A percentile compares a stretch with the other conserved stretches of the same genome.
phyloP scores from a whole-genome alignment of 2,888 invertebrate genomes.

The Synanthedon formicaeformis region DNA sequence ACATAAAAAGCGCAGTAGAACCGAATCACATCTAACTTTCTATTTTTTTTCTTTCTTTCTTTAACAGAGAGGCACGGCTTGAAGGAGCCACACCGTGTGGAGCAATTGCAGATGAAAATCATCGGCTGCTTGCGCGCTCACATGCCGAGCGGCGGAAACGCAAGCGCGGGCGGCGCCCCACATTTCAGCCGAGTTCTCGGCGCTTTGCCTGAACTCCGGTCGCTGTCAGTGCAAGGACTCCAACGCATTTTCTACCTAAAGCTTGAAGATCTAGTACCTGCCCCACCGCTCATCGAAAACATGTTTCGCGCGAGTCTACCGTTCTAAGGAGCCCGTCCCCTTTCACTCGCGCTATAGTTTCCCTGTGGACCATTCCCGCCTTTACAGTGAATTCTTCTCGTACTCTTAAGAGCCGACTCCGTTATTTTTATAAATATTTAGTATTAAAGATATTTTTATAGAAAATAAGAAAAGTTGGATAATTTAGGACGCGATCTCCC shows the following conservation, averaged over 20 bases:
- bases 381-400: conserved; percentile 45
- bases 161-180: conserved; percentile 89
- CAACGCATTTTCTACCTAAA: conserved; percentile 95
- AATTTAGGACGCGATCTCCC: conserved; percentile 60
- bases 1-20: too few species aligned
- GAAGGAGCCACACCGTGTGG: conserved; percentile 91
- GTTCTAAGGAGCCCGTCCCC: conserved; percentile 72
- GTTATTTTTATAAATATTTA: conserved; percentile 64
- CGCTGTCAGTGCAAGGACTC: conserved; percentile 92
- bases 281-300: conserved; percentile 93
- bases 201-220: conserved; percentile 92
- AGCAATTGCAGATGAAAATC: conserved; percentile 96
- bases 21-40: too few species aligned
- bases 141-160: conserved; percentile 90
- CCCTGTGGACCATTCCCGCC: conserved; percentile 56
- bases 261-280: conserved; percentile 90
- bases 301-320: conserved; percentile 96
- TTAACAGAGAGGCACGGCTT: conserved; percentile 90
- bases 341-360: conserved; percentile 6
- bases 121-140: conserved; percentile 96
- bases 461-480: conserved; percentile 38
- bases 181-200: conserved; percentile 94
- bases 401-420: conserved; percentile 52
- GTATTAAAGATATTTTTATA: conserved; percentile 61
- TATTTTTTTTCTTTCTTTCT: conserved; percentile 9